Conservation (phyloP, 2,797 vertebrate genomes). For the Acropternis orthonyx region DNA sequence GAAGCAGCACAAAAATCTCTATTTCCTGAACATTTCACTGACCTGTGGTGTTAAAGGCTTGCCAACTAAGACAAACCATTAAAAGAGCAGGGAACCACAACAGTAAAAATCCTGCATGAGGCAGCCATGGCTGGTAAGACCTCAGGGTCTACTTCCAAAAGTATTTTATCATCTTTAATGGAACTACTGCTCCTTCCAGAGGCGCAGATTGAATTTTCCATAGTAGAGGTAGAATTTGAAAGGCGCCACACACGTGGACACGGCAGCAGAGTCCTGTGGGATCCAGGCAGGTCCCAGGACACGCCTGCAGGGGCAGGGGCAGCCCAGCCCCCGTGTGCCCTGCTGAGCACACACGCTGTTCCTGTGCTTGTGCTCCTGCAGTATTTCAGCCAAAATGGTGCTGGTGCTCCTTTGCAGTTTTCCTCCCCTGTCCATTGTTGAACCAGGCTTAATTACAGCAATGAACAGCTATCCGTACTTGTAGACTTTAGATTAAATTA, state of each 20-base stretch:
- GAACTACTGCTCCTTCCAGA: neutral
- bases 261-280: neutral
- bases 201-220: neutral
- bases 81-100: slow-evolving; percentile 42
- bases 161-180: slow-evolving; percentile 4
- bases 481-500: neutral
- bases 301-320: neutral
- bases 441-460: neutral
- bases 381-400: neutral
- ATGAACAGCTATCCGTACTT: neutral
- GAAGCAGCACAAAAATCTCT: slow-evolving; percentile 34
- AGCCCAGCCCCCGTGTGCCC: neutral
- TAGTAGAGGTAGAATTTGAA: neutral
- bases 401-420: neutral
- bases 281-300: neutral
- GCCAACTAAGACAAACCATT: slow-evolving; percentile 43
- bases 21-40: slow-evolving; percentile 17
- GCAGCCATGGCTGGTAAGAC: neutral
- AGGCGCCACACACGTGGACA: neutral
- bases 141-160: slow-evolving; percentile 6
- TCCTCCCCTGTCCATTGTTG: neutral
- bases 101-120: slow-evolving; percentile 12
- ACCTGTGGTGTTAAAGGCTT: neutral
- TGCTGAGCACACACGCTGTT: neutral
- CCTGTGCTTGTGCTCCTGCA: neutral